Evolutionary conservation across 2,888 invertebrate species (phyloP).

Genomic region (Caenorhabditis sp.): DNA sequence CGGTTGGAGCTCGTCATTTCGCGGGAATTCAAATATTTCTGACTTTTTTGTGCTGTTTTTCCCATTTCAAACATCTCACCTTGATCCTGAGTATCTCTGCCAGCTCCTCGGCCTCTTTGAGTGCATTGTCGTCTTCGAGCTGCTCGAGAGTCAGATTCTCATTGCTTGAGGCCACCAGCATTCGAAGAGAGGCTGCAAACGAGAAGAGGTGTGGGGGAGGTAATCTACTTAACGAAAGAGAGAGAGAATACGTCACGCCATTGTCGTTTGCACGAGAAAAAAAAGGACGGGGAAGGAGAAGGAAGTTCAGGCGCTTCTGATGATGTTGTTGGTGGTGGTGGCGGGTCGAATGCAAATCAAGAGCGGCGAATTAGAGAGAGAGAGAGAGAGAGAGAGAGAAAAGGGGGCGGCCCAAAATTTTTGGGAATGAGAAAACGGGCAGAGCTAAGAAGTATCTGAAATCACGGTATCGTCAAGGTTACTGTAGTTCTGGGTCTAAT

Average conservation of each 20-base stretch:
- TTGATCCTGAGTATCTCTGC: slow-evolving; percentile 46
- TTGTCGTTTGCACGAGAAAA: not conserved
- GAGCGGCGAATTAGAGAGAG: not conserved
- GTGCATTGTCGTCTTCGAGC: slow-evolving; percentile 24
- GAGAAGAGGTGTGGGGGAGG: not conserved
- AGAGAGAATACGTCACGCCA: slow-evolving; percentile 1
- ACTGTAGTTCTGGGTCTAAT: no score
- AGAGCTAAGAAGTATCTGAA: no score
- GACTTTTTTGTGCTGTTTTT: not conserved
- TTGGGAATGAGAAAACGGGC: slow-evolving; percentile 1
- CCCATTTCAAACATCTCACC: slow-evolving; percentile 16
- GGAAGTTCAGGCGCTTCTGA: slow-evolving; percentile 2
- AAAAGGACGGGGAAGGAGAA: not conserved
- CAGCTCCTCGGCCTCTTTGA: slow-evolving; percentile 37
- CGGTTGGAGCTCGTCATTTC: no score
- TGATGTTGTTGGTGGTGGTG: slow-evolving; percentile 10
- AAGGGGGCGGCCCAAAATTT: not conserved
- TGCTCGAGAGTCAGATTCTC: slow-evolving; percentile 28
- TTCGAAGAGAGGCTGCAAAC: slow-evolving; percentile 29
- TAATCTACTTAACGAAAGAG: slow-evolving; percentile 37
- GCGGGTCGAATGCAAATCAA: slow-evolving; percentile 15
- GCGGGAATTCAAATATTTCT: no score
- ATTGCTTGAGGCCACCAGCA: slow-evolving; percentile 4
- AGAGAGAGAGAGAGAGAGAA: not conserved
- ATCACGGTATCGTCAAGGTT: no score